phyloP scores from a whole-genome alignment of 1,140 invertebrate species.

The Sitobion miscanthi region DNA sequence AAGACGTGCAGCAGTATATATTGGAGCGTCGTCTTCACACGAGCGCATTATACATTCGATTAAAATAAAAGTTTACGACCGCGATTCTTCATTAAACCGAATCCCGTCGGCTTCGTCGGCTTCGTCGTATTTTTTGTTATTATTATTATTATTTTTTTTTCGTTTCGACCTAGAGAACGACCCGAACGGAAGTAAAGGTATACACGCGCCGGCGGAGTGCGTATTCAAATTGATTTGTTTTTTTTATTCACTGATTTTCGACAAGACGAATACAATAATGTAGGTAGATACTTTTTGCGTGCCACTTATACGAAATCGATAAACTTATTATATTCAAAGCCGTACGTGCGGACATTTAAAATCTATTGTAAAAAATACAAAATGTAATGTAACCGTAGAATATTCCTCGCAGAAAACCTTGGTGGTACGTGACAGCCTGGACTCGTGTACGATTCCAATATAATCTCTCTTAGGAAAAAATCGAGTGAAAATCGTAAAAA shows the following conservation, averaged over 20 bases:
- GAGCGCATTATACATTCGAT: not conserved
- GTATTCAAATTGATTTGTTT: not conserved
- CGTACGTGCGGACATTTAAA: not conserved
- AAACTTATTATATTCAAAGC: not conserved
- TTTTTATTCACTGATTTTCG: not conserved
- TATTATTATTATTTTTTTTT: not conserved
- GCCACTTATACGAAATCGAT: not conserved
- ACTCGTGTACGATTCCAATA: not conserved
- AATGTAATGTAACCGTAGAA: not conserved
- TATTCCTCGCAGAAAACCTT: not conserved
- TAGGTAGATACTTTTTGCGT: not conserved
- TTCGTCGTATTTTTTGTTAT: not conserved
- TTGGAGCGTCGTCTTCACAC: not conserved
- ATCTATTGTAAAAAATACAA: not conserved
- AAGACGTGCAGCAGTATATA: not conserved
- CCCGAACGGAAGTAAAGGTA: not conserved
- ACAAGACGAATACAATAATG: not conserved
- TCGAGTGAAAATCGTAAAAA: not conserved
- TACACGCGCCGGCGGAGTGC: not conserved
- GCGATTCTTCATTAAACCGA: not conserved
- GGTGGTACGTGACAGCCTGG: not conserved
- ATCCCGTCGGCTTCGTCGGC: too few relatives aligned
- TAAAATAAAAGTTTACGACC: slow-evolving; percentile 18
- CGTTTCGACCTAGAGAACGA: not conserved
- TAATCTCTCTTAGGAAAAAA: not conserved